These are phyloP conservation scores for Falco peregrinus DNA, from an alignment of 2,797 vertebrate species.

Conservation along the genomic window DNA sequence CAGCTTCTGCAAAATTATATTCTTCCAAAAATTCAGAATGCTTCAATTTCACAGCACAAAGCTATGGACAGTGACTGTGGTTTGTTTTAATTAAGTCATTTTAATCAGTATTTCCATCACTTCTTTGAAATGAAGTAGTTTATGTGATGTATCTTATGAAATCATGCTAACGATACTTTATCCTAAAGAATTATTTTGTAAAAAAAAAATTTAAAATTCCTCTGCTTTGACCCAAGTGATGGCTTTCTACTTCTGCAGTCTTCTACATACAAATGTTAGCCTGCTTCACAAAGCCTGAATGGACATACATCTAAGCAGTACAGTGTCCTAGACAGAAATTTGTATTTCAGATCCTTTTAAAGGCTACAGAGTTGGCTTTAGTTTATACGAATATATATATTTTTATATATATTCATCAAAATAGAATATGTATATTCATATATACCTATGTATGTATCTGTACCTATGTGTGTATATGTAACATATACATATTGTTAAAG, in stretches of 20 bases:
- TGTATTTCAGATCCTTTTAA: background rate
- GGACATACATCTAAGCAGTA: background rate
- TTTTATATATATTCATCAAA: background rate
- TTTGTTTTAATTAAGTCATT: background rate
- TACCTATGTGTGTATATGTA: fast-evolving
- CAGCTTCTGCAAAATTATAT: background rate
- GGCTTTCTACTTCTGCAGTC: background rate
- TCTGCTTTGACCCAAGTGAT: background rate
- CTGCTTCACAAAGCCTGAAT: background rate
- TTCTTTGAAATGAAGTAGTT: background rate
- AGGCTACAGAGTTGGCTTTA: background rate
- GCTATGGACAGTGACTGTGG: background rate
- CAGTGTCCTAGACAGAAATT: background rate
- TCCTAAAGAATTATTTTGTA: background rate
- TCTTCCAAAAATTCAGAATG: background rate
- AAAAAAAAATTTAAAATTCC: background rate
- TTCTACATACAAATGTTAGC: background rate
- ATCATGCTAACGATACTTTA: background rate
- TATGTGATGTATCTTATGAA: background rate
- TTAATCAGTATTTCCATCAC: background rate
- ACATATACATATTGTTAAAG: background rate
- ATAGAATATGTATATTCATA: background rate
- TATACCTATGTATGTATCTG: fast-evolving
- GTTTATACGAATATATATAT: background rate
- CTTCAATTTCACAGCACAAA: background rate